Percentiles rank a stretch among this genome's conserved stretches.
These are phyloP conservation scores for Dastarcus helophoroides DNA, from an alignment of 2,888 invertebrate genomes.

Conservation along the genomic window DNA sequence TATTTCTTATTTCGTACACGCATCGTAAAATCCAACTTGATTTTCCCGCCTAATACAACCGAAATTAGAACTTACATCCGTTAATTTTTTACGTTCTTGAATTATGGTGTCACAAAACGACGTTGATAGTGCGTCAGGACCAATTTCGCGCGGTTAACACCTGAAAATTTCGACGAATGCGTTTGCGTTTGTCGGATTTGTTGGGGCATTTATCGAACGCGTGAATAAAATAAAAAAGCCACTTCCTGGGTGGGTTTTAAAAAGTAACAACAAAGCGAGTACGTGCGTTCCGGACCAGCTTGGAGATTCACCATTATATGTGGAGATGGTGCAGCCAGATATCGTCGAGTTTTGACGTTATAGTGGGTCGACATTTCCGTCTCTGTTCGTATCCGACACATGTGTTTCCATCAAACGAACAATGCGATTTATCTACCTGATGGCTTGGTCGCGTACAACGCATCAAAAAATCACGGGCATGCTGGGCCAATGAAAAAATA, in stretches of 20 bases:
- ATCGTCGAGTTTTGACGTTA: conserved; percentile 19
- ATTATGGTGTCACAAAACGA: no score
- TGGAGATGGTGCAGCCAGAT: conserved; percentile 30
- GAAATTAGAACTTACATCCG: no score
- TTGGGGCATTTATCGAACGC: conserved; percentile 16
- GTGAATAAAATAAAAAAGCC: conserved; percentile 29
- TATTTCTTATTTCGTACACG: no score
- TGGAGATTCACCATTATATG: conserved; percentile 30
- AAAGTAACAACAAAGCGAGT: conserved; percentile 29
- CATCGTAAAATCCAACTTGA: no score
- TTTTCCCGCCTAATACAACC: no score
- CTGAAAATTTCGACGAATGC: no score
- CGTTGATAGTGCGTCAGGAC: no score
- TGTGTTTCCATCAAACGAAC: conserved; percentile 14
- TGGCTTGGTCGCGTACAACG: conserved; percentile 12
- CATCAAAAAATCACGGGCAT: no score
- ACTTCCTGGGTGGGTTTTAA: conserved; percentile 35
- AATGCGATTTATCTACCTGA: conserved; percentile 22
- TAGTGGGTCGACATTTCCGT: conserved; percentile 21
- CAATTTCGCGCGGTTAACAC: no score
- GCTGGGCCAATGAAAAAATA: no score
- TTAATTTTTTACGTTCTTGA: no score
- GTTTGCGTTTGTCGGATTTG: conserved; percentile 20
- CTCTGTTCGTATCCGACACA: conserved; percentile 18
- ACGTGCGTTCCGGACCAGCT: conserved; percentile 34